A percentile compares a stretch with the other conserved stretches of the same genome.
Conservation (phyloP, 2,888 invertebrate genomes). For the Notodromas monacha region DNA sequence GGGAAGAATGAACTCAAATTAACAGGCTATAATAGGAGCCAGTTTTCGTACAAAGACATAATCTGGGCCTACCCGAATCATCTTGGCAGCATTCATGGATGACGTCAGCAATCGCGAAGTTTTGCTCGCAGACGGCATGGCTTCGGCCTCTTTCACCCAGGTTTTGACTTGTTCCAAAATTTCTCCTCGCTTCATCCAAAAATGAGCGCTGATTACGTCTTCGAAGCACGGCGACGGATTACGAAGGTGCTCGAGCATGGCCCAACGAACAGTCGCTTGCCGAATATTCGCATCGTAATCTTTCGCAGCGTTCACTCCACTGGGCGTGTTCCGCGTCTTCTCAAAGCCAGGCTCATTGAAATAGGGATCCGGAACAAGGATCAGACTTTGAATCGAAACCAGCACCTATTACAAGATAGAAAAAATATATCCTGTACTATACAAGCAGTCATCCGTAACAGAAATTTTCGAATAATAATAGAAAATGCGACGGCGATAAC, state of each 20-base stretch:
- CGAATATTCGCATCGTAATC: conserved; percentile 86
- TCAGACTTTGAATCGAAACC: conserved; percentile 67
- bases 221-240: conserved; percentile 69
- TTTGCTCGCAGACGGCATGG: too few species aligned
- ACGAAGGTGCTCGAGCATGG: conserved; percentile 68
- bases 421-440: neutral
- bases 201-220: conserved; percentile 69
- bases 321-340: conserved; percentile 50
- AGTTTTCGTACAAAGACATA: too few species aligned
- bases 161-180: conserved; percentile 55
- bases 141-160: conserved; percentile 43
- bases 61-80: too few species aligned
- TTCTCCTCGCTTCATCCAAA: conserved; percentile 71
- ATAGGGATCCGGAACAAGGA: conserved; percentile 67
- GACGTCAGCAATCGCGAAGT: too few species aligned
- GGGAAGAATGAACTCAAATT: too few species aligned
- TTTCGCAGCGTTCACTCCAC: conserved; percentile 54
- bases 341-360: conserved; percentile 86
- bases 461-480: too few species aligned
- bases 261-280: conserved; percentile 79
- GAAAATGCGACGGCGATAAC: too few species aligned
- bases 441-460: neutral
- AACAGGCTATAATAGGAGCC: too few species aligned
- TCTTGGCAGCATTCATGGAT: too few species aligned
- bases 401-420: conserved; percentile 26